These are phyloP conservation scores for Montipora cactus DNA, from an alignment of 64 coral and sea anemone species.

Conservation along the genomic window DNA sequence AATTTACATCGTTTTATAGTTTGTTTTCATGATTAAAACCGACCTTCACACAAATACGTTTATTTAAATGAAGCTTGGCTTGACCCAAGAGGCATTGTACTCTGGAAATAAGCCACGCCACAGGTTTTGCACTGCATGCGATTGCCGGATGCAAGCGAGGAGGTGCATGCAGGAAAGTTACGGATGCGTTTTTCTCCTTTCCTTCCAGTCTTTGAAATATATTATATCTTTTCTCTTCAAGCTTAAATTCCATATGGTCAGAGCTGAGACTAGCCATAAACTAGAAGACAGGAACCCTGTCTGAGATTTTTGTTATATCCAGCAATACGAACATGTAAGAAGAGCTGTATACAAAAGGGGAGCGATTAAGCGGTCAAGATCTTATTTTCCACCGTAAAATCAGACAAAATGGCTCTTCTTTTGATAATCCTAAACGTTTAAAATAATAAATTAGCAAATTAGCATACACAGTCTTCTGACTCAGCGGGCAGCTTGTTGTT, in stretches of 20 bases:
- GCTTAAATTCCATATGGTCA: no score
- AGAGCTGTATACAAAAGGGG: no score
- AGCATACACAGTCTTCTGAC: background rate
- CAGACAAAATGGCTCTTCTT: background rate
- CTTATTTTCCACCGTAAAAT: background rate
- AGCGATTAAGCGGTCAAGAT: no score
- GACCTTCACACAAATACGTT: background rate
- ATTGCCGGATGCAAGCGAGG: background rate
- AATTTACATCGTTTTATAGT: background rate
- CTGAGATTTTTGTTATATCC: background rate
- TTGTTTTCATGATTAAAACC: no score
- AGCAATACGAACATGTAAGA: no score
- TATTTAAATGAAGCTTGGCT: slow-evolving; percentile 4
- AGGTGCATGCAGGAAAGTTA: background rate
- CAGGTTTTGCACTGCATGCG: slow-evolving; percentile 9
- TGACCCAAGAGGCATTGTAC: background rate
- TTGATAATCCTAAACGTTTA: no score
- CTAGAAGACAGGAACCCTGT: no score
- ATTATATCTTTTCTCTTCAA: no score
- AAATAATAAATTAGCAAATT: background rate
- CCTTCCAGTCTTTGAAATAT: background rate
- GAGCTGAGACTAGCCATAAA: no score
- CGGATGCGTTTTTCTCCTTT: background rate
- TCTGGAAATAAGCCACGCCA: slow-evolving; percentile 27
- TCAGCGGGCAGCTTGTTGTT: slow-evolving; percentile 25